Evolutionary conservation across 2,797 vertebrate species (phyloP), one percentile per base, ranked within the genome.

Genomic region (Lagocephalus sceleratus): DNA sequence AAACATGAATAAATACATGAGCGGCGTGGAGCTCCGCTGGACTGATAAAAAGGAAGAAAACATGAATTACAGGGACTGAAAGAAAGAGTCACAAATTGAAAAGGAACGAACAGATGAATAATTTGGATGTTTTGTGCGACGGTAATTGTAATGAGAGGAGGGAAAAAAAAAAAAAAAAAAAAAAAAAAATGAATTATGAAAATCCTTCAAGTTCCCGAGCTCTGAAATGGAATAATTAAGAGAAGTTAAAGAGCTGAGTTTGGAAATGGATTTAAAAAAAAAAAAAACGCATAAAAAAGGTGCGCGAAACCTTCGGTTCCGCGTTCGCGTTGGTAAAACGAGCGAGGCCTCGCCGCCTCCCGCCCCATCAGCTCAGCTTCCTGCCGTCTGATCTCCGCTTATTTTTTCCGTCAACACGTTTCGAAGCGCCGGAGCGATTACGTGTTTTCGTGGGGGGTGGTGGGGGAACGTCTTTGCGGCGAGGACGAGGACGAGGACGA

Each of bases 1-100:
- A 66, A 66, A 65, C 73, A 83, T 86, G 83, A 86, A 85, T 85
- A 86, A 88, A 85, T 80, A 85, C 83, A 86, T 84, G 79, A 85
- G 83, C 68, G 59, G 66, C 12, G 66, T 60, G 52, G 65, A 61
- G 42, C 73, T 80, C 78, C 75, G 72, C 70, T 80, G 68, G 78
- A 71, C 80, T 71, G 80, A 83, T 85, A 78, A 78, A 83, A 79
- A 72, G 42, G 72, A 59, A 71, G 58, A 75, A 67, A 56, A 82
- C 57, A 79, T 71, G 60, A 83, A 83, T 82, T 74, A 81, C 58
- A 71, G 68, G 60, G 61, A 76, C 48, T 73, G 66, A 71, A 78
- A 69, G 68, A 76, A 73, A 81, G 60, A 73, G 84, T 60, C 41
- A 73, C n/a, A 72, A 73, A 78, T 76, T 79, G 68, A 78, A 76